Evolutionary conservation across 2,797 vertebrate species (phyloP).

Genomic region (Graptemys geographica): DNA sequence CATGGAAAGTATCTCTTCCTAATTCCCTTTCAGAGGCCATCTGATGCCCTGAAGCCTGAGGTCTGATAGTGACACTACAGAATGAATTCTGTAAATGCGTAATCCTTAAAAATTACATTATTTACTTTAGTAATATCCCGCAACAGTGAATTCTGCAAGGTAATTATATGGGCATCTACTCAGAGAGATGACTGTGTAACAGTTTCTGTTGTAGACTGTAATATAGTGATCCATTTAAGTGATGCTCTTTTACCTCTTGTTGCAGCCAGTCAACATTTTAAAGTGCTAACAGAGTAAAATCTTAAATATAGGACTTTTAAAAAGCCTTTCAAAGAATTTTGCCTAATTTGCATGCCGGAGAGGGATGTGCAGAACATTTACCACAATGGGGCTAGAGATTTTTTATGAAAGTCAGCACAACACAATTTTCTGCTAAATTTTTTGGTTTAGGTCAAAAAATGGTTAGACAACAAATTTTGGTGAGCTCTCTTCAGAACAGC

Average conservation of each 20-base stretch:
- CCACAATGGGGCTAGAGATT: not conserved
- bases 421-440: not conserved
- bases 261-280: conserved; percentile 9
- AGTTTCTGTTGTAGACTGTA: not conserved
- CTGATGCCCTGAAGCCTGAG: not conserved
- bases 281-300: not conserved
- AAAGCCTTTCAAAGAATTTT: not conserved
- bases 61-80: not conserved
- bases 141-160: not conserved
- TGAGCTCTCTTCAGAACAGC: not conserved
- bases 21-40: not conserved
- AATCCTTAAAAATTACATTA: not conserved
- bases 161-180: not conserved
- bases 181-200: not conserved
- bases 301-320: not conserved
- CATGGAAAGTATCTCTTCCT: not conserved
- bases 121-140: not conserved
- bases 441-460: not conserved
- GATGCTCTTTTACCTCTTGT: accelerated
- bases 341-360: not conserved
- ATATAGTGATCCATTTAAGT: conserved; percentile 19
- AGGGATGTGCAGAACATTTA: not conserved
- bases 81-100: not conserved
- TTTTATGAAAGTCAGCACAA: not conserved
- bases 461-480: not conserved